Percentiles rank a stretch among this genome's conserved stretches.
Conservation (phyloP, 1,140 invertebrate species). For the Elymnias hypermnestra region DNA sequence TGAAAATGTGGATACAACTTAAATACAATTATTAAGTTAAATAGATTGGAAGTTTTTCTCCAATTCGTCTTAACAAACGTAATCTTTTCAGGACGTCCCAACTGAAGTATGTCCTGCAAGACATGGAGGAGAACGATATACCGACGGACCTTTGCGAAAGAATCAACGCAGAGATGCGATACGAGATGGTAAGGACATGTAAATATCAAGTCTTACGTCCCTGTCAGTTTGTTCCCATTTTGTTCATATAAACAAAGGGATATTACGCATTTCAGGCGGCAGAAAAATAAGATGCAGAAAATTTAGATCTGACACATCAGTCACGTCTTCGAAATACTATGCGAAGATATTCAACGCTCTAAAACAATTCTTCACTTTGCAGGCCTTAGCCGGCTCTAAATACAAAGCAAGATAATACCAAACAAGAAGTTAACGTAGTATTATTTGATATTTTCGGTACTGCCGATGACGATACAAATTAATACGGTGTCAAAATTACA, state of each 20-base stretch:
- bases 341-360: constrained; percentile 63
- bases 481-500: constrained; percentile 44
- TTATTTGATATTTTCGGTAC: constrained; percentile 25
- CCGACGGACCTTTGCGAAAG: constrained; percentile 91
- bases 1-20: background rate
- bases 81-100: constrained; percentile 58
- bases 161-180: constrained; percentile 94
- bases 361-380: constrained; percentile 70
- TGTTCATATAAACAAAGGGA: constrained; percentile 24
- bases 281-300: constrained; percentile 68
- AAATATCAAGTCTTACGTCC: constrained; percentile 51
- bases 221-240: constrained; percentile 34
- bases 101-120: constrained; percentile 67
- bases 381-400: constrained; percentile 61
- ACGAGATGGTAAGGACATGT: constrained; percentile 87
- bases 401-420: constrained; percentile 60
- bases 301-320: constrained; percentile 62
- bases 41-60: too few relatives aligned
- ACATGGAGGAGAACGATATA: constrained; percentile 95
- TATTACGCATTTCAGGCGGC: constrained; percentile 57
- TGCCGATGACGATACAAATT: constrained; percentile 33
- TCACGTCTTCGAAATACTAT: constrained; percentile 60
- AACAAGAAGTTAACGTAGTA: constrained; percentile 5
- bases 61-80: background rate
- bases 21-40: background rate